Base-by-base conservation (phyloP, 2,113 vertebrate species). In the Barnardius zonarius region DNA sequence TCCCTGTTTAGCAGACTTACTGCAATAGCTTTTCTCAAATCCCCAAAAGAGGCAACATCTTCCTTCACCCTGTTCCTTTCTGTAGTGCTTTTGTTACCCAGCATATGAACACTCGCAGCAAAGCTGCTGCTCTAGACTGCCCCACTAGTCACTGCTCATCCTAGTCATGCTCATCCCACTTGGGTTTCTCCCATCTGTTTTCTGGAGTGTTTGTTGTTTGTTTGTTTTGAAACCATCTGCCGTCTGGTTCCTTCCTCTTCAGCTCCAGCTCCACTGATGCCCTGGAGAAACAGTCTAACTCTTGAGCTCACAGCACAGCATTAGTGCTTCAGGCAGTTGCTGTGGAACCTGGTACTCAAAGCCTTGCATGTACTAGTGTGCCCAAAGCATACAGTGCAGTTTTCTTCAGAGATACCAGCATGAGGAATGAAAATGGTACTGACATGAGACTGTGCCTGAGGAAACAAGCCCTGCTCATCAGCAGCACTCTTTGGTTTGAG, bases 161-260 rank as follows among this genome's bases (percentile, higher is more conserved):
- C 39, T 43, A 83, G 49, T 10, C 39, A 74, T 49, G 46, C 33
- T 91, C 41, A 67, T n/a, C 64, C 23, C 9, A 7, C 51, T 39
- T 81, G 55, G 33, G 30, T 78, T 88, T 74, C 73, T 91, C 19
- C 55, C 43, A 78, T 86, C 80, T 95, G 49, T 83, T 93, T 94
- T 74, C 83, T 81, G 41, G 30, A 90, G 52, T 54, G 27, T 76
- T 46, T 94, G 14, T 73, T 73, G 24, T 7, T 78, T 88, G n/a
- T 62, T 92, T 90, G 52, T 77, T 95, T 80, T n/a, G 52, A 89
- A 94, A 64, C 35, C 80, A 91, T 92, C 77, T 92, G 74, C 44
- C 2, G 2, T 89, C 77, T 93, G 3, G 0, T 78, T 68, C 57
- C 43, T 94, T 88, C 19, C 13, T 67, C 73, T 88, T 86, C 46